These are phyloP conservation scores for Priocnemis perturbator DNA, from an alignment of 2,888 invertebrate genomes.

Conservation along the genomic window DNA sequence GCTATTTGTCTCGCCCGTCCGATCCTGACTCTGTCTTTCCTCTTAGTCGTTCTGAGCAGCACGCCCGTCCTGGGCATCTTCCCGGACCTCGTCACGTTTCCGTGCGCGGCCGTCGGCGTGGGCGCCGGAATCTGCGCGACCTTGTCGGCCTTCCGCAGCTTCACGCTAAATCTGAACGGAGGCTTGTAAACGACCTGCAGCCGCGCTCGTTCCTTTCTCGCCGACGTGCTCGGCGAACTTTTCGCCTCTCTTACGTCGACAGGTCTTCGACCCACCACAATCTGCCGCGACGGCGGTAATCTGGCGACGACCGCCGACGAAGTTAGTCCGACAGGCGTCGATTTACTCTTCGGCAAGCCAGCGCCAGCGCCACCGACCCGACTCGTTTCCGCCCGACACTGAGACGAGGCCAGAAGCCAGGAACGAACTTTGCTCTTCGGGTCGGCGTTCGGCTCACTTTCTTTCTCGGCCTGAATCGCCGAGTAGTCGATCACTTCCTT, in stretches of 20 bases:
- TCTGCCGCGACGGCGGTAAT: slow-evolving; percentile 15
- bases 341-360: slow-evolving; percentile 87
- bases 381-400: slow-evolving; percentile 60
- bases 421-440: slow-evolving; percentile 88
- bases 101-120: slow-evolving; percentile 38
- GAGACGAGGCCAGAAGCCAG: slow-evolving; percentile 87
- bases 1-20: slow-evolving; percentile 67
- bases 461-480: slow-evolving; percentile 80
- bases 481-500: slow-evolving; percentile 89
- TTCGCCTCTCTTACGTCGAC: slow-evolving; percentile 31
- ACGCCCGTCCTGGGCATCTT: slow-evolving; percentile 75
- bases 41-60: slow-evolving; percentile 73
- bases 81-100: slow-evolving; percentile 39
- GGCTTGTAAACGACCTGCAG: slow-evolving; percentile 92
- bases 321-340: slow-evolving; percentile 86
- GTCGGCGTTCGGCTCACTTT: slow-evolving; percentile 74
- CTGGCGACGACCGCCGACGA: slow-evolving; percentile 21
- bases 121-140: slow-evolving; percentile 76
- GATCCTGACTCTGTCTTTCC: slow-evolving; percentile 64
- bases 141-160: slow-evolving; percentile 84
- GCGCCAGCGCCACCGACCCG: slow-evolving; percentile 74
- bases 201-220: slow-evolving; percentile 76
- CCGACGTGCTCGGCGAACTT: slow-evolving; percentile 25
- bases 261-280: slow-evolving; percentile 31
- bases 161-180: slow-evolving; percentile 90